Evolutionary conservation across 2,888 invertebrate genomes (phyloP).

Genomic region (Dynastes maya): DNA sequence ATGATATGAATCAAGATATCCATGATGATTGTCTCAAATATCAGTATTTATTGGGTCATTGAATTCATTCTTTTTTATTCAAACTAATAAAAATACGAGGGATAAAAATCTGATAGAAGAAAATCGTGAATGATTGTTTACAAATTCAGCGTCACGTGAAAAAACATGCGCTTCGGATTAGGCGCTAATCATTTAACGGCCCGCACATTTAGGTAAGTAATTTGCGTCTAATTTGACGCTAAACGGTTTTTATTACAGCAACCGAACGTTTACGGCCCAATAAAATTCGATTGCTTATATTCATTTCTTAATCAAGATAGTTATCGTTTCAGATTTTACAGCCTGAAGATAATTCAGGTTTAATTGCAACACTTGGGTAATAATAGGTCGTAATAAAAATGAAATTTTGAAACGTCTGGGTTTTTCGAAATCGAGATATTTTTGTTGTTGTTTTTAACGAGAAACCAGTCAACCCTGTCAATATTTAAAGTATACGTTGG

Average conservation of each 20-base stretch:
- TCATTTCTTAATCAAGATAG: slow-evolving; percentile 30
- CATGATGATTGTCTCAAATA: neutral
- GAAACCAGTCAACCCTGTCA: too few species aligned
- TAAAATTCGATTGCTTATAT: slow-evolving; percentile 30
- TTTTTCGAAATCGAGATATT: too few species aligned
- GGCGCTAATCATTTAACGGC: neutral
- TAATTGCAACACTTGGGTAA: neutral
- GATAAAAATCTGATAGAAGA: neutral
- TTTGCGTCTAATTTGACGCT: slow-evolving; percentile 32
- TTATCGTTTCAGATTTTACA: slow-evolving; percentile 14
- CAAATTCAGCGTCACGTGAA: slow-evolving; percentile 7
- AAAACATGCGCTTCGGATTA: neutral
- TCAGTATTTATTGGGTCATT: neutral
- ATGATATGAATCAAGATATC: too few species aligned
- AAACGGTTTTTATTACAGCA: slow-evolving; percentile 34
- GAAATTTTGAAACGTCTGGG: too few species aligned
- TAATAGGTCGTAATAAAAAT: neutral
- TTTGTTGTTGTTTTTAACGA: too few species aligned
- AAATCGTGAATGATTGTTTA: neutral
- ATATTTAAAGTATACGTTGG: too few species aligned
- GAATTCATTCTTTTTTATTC: neutral
- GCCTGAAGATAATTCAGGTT: slow-evolving; percentile 20
- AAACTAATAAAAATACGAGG: too few species aligned
- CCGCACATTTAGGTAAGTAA: slow-evolving; percentile 2
- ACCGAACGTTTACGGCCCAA: slow-evolving; percentile 21